A percentile compares a stretch with the other conserved stretches of the same genome.
Evolutionary conservation across 2,113 vertebrate genomes (phyloP).

Genomic region (Plecturocebus donacophilus): DNA sequence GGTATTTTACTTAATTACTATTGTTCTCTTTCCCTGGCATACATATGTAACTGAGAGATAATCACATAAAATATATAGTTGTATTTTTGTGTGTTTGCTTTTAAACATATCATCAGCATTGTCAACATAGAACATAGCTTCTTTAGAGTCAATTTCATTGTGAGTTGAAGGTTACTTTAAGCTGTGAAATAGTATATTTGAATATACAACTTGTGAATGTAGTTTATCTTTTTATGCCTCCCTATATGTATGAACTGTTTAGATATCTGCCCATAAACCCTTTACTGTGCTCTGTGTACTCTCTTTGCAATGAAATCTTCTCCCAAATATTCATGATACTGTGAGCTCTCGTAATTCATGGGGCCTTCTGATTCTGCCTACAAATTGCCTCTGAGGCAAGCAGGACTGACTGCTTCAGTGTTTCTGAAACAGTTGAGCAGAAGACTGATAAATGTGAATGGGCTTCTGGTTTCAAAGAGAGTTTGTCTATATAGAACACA

Average conservation of each 20-base stretch:
- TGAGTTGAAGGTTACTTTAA: not conserved
- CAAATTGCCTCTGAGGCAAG: slow-evolving; percentile 89
- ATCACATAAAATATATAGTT: not conserved
- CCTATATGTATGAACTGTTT: not conserved
- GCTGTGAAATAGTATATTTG: not conserved
- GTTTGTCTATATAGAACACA: slow-evolving; percentile 89
- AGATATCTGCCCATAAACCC: not conserved
- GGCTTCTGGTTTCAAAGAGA: slow-evolving; percentile 87
- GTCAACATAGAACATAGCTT: not conserved
- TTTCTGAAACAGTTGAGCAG: slow-evolving; percentile 92
- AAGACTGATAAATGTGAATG: slow-evolving; percentile 88
- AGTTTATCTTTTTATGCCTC: not conserved
- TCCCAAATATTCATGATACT: not conserved
- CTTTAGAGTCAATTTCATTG: not conserved
- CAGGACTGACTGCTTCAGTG: slow-evolving; percentile 80
- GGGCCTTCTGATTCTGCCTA: slow-evolving; percentile 89
- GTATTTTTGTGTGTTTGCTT: not conserved
- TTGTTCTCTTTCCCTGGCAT: not conserved
- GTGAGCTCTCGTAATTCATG: slow-evolving; percentile 85
- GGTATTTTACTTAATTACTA: not conserved
- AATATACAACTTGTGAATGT: not conserved
- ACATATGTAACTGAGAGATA: not conserved
- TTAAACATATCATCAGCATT: not conserved
- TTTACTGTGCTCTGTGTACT: not conserved
- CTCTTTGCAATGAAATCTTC: not conserved